Conservation (phyloP, 2,797 vertebrate genomes). For the Epinephelus malabaricus region DNA sequence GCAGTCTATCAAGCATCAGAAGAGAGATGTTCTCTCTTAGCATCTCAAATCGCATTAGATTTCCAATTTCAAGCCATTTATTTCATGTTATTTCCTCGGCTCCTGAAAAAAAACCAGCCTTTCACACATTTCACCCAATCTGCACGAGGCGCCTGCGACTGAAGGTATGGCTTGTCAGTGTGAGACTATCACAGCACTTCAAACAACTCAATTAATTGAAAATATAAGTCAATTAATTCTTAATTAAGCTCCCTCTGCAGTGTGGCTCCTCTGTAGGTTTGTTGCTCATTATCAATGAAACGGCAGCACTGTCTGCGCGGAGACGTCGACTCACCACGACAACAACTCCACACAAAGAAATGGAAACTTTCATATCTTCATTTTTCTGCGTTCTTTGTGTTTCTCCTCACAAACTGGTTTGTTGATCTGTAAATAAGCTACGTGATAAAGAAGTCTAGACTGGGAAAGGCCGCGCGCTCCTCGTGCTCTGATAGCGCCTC, state of each 20-base stretch:
- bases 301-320: conserved; percentile 38
- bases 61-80: conserved; percentile 75
- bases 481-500: conserved; percentile 42
- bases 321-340: conserved; percentile 9
- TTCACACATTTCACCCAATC: conserved; percentile 18
- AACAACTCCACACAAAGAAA: conserved; percentile 39
- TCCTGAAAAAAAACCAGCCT: not conserved
- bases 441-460: conserved; percentile 62
- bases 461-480: conserved; percentile 60
- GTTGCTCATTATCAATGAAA: conserved; percentile 70
- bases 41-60: conserved; percentile 70
- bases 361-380: conserved; percentile 29
- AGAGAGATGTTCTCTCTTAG: conserved; percentile 59
- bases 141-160: conserved; percentile 15
- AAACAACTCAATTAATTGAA: conserved; percentile 65
- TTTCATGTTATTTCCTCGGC: conserved; percentile 30
- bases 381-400: conserved; percentile 34
- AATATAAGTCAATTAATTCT: conserved; percentile 69
- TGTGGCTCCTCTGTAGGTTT: conserved; percentile 57
- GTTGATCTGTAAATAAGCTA: conserved; percentile 69
- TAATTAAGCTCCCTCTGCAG: conserved; percentile 69
- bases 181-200: conserved; percentile 49
- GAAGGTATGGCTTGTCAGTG: conserved; percentile 32
- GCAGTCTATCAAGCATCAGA: conserved; percentile 41
- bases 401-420: conserved; percentile 57